Conservation (phyloP, 2,797 vertebrate species). For the Rhinophrynus dorsalis region DNA sequence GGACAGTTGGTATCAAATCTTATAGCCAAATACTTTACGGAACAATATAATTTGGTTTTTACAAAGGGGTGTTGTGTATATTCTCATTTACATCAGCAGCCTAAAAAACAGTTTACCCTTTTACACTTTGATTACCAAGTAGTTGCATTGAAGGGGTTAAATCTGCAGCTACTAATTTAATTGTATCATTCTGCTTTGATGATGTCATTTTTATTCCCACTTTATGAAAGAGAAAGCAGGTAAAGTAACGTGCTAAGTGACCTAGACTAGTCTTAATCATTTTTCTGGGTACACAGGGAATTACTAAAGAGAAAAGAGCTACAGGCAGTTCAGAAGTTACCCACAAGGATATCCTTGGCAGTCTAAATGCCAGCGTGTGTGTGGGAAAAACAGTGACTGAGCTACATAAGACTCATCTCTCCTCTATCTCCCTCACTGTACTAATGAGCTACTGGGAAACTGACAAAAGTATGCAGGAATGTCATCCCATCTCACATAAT, state of each 20-base stretch:
- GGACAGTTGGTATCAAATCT: no score
- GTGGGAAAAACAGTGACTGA: background rate
- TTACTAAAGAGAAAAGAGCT: background rate
- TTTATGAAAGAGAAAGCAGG: background rate
- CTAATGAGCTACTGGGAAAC: slow-evolving; percentile 59
- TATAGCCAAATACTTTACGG: no score
- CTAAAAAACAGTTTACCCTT: no score
- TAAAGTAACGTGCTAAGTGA: background rate
- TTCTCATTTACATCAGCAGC: no score
- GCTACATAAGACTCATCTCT: background rate
- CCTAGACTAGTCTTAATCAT: background rate
- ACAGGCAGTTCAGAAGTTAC: background rate
- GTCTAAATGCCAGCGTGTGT: background rate
- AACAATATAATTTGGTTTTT: no score
- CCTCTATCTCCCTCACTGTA: background rate
- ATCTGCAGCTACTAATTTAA: no score
- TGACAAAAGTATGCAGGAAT: slow-evolving; percentile 52
- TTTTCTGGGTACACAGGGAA: background rate
- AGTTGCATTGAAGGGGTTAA: no score
- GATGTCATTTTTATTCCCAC: background rate
- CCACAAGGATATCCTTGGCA: background rate
- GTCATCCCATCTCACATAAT: slow-evolving; percentile 13
- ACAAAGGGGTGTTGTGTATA: no score
- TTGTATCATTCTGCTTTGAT: no score
- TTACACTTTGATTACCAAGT: no score